Evolutionary conservation across 1,140 invertebrate genomes (phyloP).

Genomic region (Chymomyza costata): DNA sequence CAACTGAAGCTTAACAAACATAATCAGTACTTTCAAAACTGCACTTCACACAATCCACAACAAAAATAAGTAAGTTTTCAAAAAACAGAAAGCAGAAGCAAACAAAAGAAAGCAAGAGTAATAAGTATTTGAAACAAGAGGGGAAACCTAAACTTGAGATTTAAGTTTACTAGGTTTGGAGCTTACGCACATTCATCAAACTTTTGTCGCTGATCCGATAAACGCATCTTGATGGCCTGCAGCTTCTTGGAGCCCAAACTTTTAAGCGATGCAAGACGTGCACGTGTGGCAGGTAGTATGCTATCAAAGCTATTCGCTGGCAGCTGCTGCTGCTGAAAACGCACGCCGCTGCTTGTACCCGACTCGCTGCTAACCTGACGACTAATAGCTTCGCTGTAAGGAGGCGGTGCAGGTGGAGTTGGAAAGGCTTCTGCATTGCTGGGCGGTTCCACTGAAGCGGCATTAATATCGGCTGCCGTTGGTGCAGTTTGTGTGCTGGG

Average conservation of each 20-base stretch:
- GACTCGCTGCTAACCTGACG: slow-evolving; percentile 12
- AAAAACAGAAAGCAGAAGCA: slow-evolving; percentile 16
- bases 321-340: slow-evolving; percentile 56
- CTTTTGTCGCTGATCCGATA: slow-evolving; percentile 78
- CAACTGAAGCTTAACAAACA: slow-evolving; percentile 50
- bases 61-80: slow-evolving; percentile 8
- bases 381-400: slow-evolving; percentile 39
- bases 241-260: slow-evolving; percentile 82
- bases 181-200: slow-evolving; percentile 71
- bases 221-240: slow-evolving; percentile 79
- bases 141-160: slow-evolving; percentile 2
- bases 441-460: slow-evolving; percentile 1
- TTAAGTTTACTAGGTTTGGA: not conserved
- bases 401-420: slow-evolving; percentile 47
- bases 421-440: slow-evolving; percentile 7
- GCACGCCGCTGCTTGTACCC: slow-evolving; percentile 20
- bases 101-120: slow-evolving; percentile 22
- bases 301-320: slow-evolving; percentile 53
- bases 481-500: slow-evolving; percentile 26
- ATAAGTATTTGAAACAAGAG: slow-evolving; percentile 4
- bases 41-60: slow-evolving; percentile 27
- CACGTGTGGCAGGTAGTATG: slow-evolving; percentile 76
- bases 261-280: slow-evolving; percentile 80
- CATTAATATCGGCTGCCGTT: no score
- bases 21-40: slow-evolving; percentile 49